Conservation (phyloP, 2,888 invertebrate genomes). For the Mythimna impura region DNA sequence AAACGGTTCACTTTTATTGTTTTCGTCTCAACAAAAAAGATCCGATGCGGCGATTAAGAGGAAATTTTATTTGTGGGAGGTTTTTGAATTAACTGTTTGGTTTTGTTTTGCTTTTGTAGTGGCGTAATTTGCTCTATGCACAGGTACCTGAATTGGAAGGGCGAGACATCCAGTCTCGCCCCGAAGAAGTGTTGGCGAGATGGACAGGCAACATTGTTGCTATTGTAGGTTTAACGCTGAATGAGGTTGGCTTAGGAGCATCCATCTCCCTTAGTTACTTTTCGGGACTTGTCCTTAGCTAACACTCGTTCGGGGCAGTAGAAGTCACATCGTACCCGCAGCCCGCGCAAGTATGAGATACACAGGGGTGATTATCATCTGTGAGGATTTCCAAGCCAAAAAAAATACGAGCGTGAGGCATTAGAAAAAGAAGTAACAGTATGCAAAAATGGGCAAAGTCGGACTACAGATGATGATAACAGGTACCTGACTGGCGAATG, state of each 20-base stretch:
- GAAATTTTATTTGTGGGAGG: slow-evolving; percentile 36
- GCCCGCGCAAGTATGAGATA: no score
- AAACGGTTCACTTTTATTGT: slow-evolving; percentile 78
- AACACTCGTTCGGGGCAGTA: no score
- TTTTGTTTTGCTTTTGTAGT: slow-evolving; percentile 6
- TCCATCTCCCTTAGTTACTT: no score
- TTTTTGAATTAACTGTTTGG: slow-evolving; percentile 25
- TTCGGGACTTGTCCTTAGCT: no score
- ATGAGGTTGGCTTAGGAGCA: no score
- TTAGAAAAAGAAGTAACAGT: no score
- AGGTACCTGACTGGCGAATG: not conserved
- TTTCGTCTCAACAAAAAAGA: slow-evolving; percentile 70
- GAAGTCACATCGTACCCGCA: no score
- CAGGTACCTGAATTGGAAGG: not conserved
- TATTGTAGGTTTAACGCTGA: no score
- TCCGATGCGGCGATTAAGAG: slow-evolving; percentile 57
- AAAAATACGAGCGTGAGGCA: no score
- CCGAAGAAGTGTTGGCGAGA: not conserved
- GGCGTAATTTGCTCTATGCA: not conserved
- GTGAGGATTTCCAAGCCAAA: no score
- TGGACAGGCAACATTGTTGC: not conserved
- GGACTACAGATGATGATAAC: not conserved
- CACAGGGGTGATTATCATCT: no score
- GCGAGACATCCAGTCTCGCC: no score
- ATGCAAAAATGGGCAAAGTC: not conserved